These are phyloP conservation scores for Pollachius pollachius DNA, from an alignment of 2,113 vertebrate genomes.

Conservation along the genomic window DNA sequence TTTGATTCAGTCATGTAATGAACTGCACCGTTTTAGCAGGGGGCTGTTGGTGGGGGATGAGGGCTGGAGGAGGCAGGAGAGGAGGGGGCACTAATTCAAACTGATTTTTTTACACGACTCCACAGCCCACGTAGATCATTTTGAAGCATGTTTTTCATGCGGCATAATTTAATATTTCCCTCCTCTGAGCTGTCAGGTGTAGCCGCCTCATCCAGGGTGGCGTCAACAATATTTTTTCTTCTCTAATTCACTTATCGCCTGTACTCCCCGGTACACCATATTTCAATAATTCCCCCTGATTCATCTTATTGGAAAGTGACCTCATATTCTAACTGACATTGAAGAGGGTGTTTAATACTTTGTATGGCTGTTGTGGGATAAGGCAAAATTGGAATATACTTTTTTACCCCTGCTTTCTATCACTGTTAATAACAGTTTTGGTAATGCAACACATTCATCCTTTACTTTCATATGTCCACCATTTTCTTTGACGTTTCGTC, in stretches of 20 bases:
- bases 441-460: no score
- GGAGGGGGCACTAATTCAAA: slow-evolving; percentile 44
- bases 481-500: not conserved
- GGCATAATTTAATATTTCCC: slow-evolving; percentile 22
- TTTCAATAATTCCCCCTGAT: slow-evolving; percentile 9
- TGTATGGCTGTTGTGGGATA: not conserved
- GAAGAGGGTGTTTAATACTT: slow-evolving; percentile 1
- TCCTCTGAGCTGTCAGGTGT: slow-evolving; percentile 7
- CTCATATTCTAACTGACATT: not conserved
- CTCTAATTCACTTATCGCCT: no score
- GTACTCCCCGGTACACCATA: slow-evolving; percentile 7
- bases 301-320: not conserved
- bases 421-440: no score
- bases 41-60: not conserved
- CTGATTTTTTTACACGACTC: slow-evolving; percentile 41
- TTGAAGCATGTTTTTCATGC: slow-evolving; percentile 22
- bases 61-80: slow-evolving; percentile 7
- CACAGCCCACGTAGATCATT: slow-evolving; percentile 19
- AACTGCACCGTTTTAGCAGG: slow-evolving; percentile 22
- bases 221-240: slow-evolving; percentile 1
- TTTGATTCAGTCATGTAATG: slow-evolving; percentile 55
- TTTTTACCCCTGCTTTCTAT: not conserved
- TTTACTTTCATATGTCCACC: not conserved
- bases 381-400: no score
- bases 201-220: slow-evolving; percentile 31